Conservation (phyloP, 2,888 invertebrate genomes). For the Ochropleura plecta region DNA sequence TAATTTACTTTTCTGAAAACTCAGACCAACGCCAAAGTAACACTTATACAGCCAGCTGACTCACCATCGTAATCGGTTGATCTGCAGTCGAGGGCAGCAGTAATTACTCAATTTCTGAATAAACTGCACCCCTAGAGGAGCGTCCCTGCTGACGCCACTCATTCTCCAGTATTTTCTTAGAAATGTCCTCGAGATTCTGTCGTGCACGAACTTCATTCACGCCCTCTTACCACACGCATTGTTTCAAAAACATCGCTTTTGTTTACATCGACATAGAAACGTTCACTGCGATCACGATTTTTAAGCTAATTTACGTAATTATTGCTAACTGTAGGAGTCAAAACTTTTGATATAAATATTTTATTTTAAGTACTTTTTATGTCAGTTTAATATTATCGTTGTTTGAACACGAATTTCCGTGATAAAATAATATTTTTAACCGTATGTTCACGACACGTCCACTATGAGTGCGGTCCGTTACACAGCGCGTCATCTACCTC, state of each 20-base stretch:
- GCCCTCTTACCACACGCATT: slow-evolving; percentile 71
- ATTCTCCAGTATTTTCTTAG: slow-evolving; percentile 80
- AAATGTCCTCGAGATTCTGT: slow-evolving; percentile 65
- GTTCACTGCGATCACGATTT: slow-evolving; percentile 37
- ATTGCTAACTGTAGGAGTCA: background rate
- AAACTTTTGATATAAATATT: slow-evolving; percentile 10
- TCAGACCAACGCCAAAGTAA: background rate
- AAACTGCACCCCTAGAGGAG: slow-evolving; percentile 92
- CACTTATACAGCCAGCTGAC: slow-evolving; percentile 68
- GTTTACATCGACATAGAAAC: slow-evolving; percentile 70
- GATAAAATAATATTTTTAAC: slow-evolving; percentile 53
- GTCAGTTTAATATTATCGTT: slow-evolving; percentile 5
- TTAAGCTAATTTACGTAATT: slow-evolving; percentile 39
- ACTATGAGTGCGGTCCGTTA: slow-evolving; percentile 47
- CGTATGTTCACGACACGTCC: slow-evolving; percentile 60
- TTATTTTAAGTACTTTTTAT: slow-evolving; percentile 11
- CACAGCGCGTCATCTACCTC: slow-evolving; percentile 23
- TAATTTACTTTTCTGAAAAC: background rate
- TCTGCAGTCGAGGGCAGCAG: slow-evolving; percentile 91
- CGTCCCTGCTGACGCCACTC: slow-evolving; percentile 90
- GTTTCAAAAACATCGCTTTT: slow-evolving; percentile 70
- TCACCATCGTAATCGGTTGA: slow-evolving; percentile 93
- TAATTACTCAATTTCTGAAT: slow-evolving; percentile 89
- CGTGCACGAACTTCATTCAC: slow-evolving; percentile 71
- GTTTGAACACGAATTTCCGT: slow-evolving; percentile 22